Conservation (phyloP, 1,140 invertebrate species). For the Dreissena polymorpha region DNA sequence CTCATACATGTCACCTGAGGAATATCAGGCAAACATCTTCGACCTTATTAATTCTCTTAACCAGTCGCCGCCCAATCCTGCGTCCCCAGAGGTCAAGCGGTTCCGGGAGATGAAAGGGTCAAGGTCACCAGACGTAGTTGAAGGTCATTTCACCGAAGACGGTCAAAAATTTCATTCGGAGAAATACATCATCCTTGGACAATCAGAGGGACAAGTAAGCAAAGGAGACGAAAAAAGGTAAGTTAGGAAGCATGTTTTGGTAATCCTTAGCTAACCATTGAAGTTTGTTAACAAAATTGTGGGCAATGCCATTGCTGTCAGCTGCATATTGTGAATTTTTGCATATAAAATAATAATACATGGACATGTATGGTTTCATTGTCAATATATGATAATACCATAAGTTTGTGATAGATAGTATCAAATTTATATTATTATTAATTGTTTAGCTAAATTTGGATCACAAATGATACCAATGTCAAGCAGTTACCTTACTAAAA, state of each 20-base stretch:
- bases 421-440: too few relatives aligned
- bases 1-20: conserved; percentile 50
- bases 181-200: conserved; percentile 51
- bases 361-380: too few relatives aligned
- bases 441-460: too few relatives aligned
- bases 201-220: background rate
- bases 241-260: background rate
- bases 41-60: conserved; percentile 53
- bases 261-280: too few relatives aligned
- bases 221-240: background rate
- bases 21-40: conserved; percentile 55
- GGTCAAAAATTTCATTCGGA: conserved; percentile 41
- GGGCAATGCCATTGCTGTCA: too few relatives aligned
- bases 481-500: too few relatives aligned
- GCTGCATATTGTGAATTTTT: too few relatives aligned
- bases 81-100: conserved; percentile 45
- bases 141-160: background rate
- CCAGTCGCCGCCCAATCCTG: conserved; percentile 46
- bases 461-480: too few relatives aligned
- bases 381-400: too few relatives aligned
- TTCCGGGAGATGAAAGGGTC: conserved; percentile 28
- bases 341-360: too few relatives aligned
- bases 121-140: conserved; percentile 10
- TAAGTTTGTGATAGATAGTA: too few relatives aligned
- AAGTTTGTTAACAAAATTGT: too few relatives aligned